Percentiles rank a stretch among this genome's conserved stretches.
These are phyloP conservation scores for Epistrophe grossulariae DNA, from an alignment of 2,888 invertebrate species.

Conservation along the genomic window DNA sequence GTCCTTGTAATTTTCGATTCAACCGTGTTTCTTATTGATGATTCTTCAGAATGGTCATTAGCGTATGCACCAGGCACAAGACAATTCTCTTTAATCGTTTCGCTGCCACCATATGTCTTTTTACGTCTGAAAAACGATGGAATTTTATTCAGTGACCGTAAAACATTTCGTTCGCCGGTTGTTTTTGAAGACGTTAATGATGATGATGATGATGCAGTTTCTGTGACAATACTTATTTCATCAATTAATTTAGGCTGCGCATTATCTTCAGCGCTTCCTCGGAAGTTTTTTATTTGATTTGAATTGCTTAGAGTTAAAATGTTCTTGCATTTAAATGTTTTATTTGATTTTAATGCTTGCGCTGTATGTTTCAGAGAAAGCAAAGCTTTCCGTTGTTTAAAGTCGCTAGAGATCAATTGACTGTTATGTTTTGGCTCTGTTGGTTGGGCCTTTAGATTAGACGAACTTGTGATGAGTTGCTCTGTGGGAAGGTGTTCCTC, in stretches of 20 bases:
- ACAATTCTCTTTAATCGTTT: constrained; percentile 61
- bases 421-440: constrained; percentile 32
- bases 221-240: constrained; percentile 71
- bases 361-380: constrained; percentile 52
- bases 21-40: constrained; percentile 30
- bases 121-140: constrained; percentile 76
- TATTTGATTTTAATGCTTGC: constrained; percentile 33
- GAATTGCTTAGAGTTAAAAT: constrained; percentile 65
- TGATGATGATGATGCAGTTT: constrained; percentile 21
- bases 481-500: constrained; percentile 81
- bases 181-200: constrained; percentile 20
- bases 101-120: constrained; percentile 42
- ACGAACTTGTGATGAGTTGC: constrained; percentile 46
- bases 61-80: constrained; percentile 51
- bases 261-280: constrained; percentile 27
- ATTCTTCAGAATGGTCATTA: constrained; percentile 52
- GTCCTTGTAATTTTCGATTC: constrained; percentile 39
- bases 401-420: constrained; percentile 53
- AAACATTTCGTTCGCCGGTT: constrained; percentile 35
- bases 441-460: constrained; percentile 42
- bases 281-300: constrained; percentile 52
- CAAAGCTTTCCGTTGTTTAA: constrained; percentile 61
- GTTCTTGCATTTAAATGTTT: constrained; percentile 66
- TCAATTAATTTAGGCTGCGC: constrained; percentile 29
- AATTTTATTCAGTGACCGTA: constrained; percentile 65